Evolutionary conservation across 2,113 vertebrate species (phyloP).

Genomic region (Aptenodytes forsteri): DNA sequence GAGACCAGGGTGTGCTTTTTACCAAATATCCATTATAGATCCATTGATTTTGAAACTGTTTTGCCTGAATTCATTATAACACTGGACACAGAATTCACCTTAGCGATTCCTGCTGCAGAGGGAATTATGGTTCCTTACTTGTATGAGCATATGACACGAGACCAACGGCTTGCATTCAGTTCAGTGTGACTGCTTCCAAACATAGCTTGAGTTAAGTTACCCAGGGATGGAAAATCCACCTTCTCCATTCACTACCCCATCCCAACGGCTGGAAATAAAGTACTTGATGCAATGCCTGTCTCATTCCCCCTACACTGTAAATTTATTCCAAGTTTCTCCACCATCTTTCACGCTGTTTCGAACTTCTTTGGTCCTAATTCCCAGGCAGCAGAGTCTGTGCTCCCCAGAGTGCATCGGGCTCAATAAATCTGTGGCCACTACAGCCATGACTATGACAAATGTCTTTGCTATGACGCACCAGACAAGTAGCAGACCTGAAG

Average conservation of each 20-base stretch:
- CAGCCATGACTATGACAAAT: constrained; percentile 1
- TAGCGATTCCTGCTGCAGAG: neutral
- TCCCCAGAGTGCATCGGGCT: neutral
- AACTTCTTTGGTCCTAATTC: constrained; percentile 26
- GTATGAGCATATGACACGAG: neutral
- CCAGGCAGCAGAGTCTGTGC: neutral
- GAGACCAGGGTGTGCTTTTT: neutral
- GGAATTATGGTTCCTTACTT: neutral
- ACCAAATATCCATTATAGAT: neutral
- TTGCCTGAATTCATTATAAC: neutral
- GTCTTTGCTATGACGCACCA: neutral
- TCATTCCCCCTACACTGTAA: neutral
- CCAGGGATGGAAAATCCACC: neutral
- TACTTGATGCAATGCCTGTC: neutral
- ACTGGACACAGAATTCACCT: neutral
- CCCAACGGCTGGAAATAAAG: neutral
- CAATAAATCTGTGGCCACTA: constrained; percentile 31
- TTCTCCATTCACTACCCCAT: neutral
- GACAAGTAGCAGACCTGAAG: constrained; percentile 27
- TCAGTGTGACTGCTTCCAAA: neutral
- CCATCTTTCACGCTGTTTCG: neutral
- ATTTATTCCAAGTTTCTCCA: neutral
- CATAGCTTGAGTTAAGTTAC: neutral
- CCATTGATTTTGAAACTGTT: neutral
- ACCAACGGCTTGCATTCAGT: neutral